Base-by-base conservation (phyloP, 1,140 invertebrate species). In the Macrocentrus cingulum region DNA sequence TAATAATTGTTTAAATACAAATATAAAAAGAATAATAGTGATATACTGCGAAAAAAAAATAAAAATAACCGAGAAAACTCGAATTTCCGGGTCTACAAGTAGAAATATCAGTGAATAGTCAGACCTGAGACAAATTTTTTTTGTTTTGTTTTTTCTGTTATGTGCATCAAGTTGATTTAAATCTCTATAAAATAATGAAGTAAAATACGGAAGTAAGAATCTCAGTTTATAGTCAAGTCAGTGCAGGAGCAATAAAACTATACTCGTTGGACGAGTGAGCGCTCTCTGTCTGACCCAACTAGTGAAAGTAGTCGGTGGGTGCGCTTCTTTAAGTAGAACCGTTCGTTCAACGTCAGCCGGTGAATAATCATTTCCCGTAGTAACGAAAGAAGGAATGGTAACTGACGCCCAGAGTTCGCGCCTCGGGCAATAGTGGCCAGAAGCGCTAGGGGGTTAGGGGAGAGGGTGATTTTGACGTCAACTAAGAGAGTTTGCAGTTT, bases 361-460 rank as follows among this genome's bases (percentile, higher is more conserved):
- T 70, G 71, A 75, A 75, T 75, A 73, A 74, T 72, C 67, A 75
- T 75, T 75, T 73, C 63, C 65, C 56, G 50, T 67, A 64, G 67
- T 70, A 69, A 67, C 70, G 63, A 72, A 61, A 53, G 57, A 66
- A 63, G 67, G 63, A 69, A 66, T 60, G 64, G 66, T 72, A 68
- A 68, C 68, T n/a, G n/a, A n/a, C 65, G 60, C 58, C 60, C 64
- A 66, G 63, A 64, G 59, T 67, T 69, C 59, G 55, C 65, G 61
- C 66, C 63, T 63, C 54, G 59, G 59, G 48, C 58, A 42, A 29
- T 65, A 58, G 56, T 49, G 42, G 46, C 57, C 42, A 61, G 60
- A 57, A 23, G 34, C 37, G 49, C 36, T 53, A 11, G 20, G 18
- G 4, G 18, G 3, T 16, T n/a, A 13, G 13, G 45, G 2, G 15